Percentiles rank a stretch among this genome's conserved stretches.
phyloP scores from a whole-genome alignment of 2,888 invertebrate species.

The Mayetiola destructor region DNA sequence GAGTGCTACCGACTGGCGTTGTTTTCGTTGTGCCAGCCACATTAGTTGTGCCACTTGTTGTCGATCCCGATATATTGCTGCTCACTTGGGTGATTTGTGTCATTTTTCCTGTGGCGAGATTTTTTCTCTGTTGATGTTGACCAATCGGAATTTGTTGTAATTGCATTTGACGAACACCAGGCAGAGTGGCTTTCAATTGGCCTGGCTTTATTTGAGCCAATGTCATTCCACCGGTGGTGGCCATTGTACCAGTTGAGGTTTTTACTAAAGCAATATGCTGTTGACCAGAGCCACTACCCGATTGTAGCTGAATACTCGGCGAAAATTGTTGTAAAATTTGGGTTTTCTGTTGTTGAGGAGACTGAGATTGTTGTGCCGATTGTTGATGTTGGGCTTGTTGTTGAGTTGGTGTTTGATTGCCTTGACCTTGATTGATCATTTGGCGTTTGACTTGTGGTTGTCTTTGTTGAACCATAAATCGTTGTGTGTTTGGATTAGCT shows the following conservation, averaged over 20 bases:
- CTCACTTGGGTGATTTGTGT: constrained; percentile 32
- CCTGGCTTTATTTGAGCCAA: constrained; percentile 33
- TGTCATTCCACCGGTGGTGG: constrained; percentile 31
- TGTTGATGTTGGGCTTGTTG: constrained; percentile 5
- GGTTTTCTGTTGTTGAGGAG: constrained; percentile 26
- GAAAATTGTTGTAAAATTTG: constrained; percentile 40
- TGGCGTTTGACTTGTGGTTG: constrained; percentile 37
- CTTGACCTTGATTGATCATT: constrained; percentile 36
- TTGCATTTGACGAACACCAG: constrained; percentile 50
- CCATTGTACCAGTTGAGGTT: constrained; percentile 37
- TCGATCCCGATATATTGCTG: not conserved
- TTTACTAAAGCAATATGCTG: constrained; percentile 28
- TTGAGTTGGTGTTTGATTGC: constrained; percentile 17
- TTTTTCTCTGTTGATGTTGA: constrained; percentile 41
- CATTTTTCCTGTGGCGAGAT: constrained; percentile 42
- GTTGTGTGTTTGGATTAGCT: constrained; percentile 26
- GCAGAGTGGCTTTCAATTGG: constrained; percentile 39
- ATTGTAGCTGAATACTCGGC: constrained; percentile 37
- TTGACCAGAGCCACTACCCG: constrained; percentile 24
- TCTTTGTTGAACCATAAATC: constrained; percentile 17
- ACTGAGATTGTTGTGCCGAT: constrained; percentile 1
- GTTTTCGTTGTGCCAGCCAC: constrained; percentile 18
- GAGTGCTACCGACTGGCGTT: constrained; percentile 36
- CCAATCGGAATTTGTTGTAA: constrained; percentile 39
- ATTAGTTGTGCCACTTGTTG: constrained; percentile 30